These are phyloP conservation scores for Sarcophilus harrisii DNA, from an alignment of 2,797 vertebrate genomes.

Conservation along the genomic window DNA sequence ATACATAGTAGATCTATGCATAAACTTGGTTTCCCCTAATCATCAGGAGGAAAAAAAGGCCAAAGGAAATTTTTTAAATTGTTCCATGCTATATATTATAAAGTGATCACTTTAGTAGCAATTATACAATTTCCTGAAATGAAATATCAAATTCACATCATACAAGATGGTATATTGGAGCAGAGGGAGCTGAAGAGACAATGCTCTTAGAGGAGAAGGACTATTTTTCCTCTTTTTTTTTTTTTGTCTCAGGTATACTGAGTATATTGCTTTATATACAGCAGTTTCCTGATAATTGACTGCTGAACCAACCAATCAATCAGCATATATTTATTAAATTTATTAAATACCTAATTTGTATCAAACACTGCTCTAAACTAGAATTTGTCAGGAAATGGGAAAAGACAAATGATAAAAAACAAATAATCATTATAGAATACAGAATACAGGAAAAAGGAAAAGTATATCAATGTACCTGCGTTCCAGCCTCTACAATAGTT, in stretches of 20 bases:
- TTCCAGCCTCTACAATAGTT: neutral
- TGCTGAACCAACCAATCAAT: neutral
- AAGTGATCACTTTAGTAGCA: conserved; percentile 18
- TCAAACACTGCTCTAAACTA: neutral
- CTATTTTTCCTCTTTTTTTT: neutral
- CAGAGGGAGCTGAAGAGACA: neutral
- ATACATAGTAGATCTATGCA: neutral
- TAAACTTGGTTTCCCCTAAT: neutral
- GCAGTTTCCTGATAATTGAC: neutral
- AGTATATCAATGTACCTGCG: neutral
- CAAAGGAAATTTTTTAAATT: neutral
- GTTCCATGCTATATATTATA: neutral
- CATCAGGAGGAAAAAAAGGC: neutral
- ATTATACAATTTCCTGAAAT: conserved; percentile 11
- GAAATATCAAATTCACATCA: conserved; percentile 21
- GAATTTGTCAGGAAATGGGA: too few relatives aligned
- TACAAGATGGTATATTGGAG: neutral
- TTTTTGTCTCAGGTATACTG: neutral
- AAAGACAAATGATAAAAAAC: too few relatives aligned
- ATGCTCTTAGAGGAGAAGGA: neutral
- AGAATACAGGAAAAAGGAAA: too few relatives aligned
- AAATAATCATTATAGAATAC: too few relatives aligned
- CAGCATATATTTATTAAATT: neutral
- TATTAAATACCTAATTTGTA: neutral
- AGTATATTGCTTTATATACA: neutral